These are phyloP conservation scores for Agriopis leucophaearia DNA, from an alignment of 2,888 invertebrate genomes.

Conservation along the genomic window DNA sequence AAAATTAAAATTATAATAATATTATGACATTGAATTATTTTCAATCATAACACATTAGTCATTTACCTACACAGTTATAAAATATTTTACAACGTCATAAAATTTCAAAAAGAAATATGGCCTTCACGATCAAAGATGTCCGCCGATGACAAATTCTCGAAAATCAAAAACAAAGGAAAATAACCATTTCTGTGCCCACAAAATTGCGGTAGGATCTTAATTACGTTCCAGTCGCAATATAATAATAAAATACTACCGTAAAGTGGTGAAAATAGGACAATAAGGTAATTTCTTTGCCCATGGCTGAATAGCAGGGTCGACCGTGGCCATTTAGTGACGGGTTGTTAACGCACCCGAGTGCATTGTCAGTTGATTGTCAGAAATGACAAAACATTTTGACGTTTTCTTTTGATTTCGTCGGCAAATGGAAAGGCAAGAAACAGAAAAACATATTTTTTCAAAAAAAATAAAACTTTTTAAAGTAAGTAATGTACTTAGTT, in stretches of 20 bases:
- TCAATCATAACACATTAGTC: conserved; percentile 31
- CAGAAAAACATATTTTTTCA: neutral
- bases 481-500: neutral
- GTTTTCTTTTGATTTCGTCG: conserved; percentile 32
- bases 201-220: conserved; percentile 70
- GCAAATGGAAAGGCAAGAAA: conserved; percentile 29
- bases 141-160: conserved; percentile 49
- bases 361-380: conserved; percentile 48
- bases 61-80: conserved; percentile 30
- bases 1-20: neutral
- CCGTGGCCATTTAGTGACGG: conserved; percentile 46
- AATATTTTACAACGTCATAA: conserved; percentile 37
- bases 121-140: conserved; percentile 42
- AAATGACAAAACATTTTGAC: conserved; percentile 61
- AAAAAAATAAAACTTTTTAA: too few species aligned
- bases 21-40: neutral
- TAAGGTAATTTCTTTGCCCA: conserved; percentile 60
- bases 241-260: conserved; percentile 77
- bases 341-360: conserved; percentile 38
- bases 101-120: conserved; percentile 37
- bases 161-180: conserved; percentile 53
- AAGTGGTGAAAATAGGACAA: conserved; percentile 63
- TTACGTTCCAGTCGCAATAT: conserved; percentile 71
- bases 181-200: conserved; percentile 54
- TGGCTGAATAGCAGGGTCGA: conserved; percentile 52